phyloP scores from a whole-genome alignment of 64 coral and sea anemone genomes.

The Stylophora pistillata region DNA sequence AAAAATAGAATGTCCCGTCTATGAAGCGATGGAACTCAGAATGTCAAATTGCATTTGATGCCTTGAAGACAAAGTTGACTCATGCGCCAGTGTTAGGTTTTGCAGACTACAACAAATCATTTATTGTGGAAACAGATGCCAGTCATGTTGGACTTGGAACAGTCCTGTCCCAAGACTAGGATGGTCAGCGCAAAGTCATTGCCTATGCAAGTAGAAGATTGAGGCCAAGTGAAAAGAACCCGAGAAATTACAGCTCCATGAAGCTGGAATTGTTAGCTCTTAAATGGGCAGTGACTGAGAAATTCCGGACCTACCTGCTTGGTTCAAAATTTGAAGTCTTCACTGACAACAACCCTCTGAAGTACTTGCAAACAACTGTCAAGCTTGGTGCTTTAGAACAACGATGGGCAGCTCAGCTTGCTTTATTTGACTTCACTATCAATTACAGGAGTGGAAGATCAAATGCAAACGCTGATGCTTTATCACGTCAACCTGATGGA shows the following conservation, averaged over 20 bases:
- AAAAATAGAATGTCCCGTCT: conserved; percentile 25
- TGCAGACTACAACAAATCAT: conserved; percentile 25
- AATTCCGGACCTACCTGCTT: conserved; percentile 29
- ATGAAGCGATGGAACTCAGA: conserved; percentile 3
- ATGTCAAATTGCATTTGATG: conserved; percentile 21
- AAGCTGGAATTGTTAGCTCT: conserved; percentile 23
- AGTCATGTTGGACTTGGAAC: conserved; percentile 39
- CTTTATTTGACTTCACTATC: conserved; percentile 29
- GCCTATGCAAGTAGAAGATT: conserved; percentile 11
- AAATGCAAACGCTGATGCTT: conserved; percentile 32
- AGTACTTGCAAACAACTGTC: conserved; percentile 4
- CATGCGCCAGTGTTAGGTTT: conserved; percentile 28
- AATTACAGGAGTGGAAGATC: conserved; percentile 24
- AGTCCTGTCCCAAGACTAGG: conserved; percentile 27
- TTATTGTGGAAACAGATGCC: conserved; percentile 41
- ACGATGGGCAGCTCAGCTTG: conserved; percentile 32
- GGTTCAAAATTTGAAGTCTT: conserved; percentile 35
- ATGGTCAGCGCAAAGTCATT: conserved; percentile 9
- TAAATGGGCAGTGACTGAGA: conserved; percentile 24
- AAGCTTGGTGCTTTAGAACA: conserved; percentile 36
- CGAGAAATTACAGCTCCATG: conserved; percentile 27
- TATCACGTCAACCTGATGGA: not conserved
- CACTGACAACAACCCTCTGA: conserved; percentile 43
- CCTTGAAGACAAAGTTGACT: conserved; percentile 1
- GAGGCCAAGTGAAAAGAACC: conserved; percentile 30